phyloP scores from a whole-genome alignment of 2,888 invertebrate genomes.

The Thalpophila matura region DNA sequence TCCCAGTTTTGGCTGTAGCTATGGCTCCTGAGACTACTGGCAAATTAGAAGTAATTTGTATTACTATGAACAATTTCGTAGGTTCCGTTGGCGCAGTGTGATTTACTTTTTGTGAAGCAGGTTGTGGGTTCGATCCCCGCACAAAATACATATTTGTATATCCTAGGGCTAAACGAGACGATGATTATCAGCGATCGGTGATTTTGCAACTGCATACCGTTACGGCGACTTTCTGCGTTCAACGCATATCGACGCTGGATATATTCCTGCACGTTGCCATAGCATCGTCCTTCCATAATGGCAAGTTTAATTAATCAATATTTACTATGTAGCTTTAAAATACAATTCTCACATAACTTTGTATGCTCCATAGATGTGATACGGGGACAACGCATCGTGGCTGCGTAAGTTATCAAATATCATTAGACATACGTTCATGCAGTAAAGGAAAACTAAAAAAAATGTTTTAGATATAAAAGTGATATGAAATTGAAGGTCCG shows the following conservation, averaged over 20 bases:
- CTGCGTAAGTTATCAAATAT: slow-evolving; percentile 63
- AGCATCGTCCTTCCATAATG: slow-evolving; percentile 5
- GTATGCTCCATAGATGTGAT: slow-evolving; percentile 58
- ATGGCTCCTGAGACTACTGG: no score
- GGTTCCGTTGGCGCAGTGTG: not conserved
- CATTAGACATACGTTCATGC: slow-evolving; percentile 40
- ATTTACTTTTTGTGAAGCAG: not conserved
- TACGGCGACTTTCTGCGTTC: no score
- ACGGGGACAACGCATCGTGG: slow-evolving; percentile 54
- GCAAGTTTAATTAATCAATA: slow-evolving; percentile 14
- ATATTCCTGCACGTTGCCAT: no score
- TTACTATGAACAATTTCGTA: no score
- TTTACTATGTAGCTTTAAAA: not conserved
- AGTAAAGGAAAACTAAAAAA: slow-evolving; percentile 52
- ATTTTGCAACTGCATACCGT: no score
- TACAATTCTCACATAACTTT: slow-evolving; percentile 44
- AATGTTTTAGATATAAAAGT: slow-evolving; percentile 42
- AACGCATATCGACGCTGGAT: no score
- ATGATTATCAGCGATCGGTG: no score
- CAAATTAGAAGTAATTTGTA: no score
- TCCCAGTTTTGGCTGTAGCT: no score
- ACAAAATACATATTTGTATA: not conserved
- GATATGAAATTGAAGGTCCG: slow-evolving; percentile 50
- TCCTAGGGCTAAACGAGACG: not conserved
- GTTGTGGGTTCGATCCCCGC: slow-evolving; percentile 22